Base-by-base conservation (phyloP, 1,140 invertebrate genomes). In the Bradysia coprophila region DNA sequence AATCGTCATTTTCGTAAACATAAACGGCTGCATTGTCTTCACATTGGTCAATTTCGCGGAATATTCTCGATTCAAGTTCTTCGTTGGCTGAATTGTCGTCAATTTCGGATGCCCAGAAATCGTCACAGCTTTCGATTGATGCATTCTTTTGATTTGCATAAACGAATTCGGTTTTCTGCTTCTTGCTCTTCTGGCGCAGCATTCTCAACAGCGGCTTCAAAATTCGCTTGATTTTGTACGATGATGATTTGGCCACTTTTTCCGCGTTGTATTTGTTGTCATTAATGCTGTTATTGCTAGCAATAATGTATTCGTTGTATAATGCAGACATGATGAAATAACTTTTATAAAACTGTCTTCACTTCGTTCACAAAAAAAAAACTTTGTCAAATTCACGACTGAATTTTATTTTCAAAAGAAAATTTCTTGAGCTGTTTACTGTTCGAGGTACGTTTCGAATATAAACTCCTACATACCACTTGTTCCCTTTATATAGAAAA, bases 51-150 rank as follows among this genome's bases (percentile, higher is more conserved):
- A 73, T 65, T 47, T 73, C 70, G 34, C 66, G 61, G 49, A 66
- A 64, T 48, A 75, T 61, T 45, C 70, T 65, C 37, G 66, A 64
- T 46, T 76, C 67, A 43, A 73, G 47, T 31, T 69, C 64, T 54
- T 77, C 75, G 54, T 77, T 77, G 54, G 67, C 68, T 31, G 65
- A 53, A 51, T 77, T 77, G 49, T 77, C 70, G 32, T 71, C 66
- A 44, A 69, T 69, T 51, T 77, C 75, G 52, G 50, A 53, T 39
- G 38, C 22, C 38, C 38, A 39, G 16, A 23, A 39, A 39, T 23
- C 21, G 34, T 21, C 36, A n/a, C 15, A 15, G 19, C 22, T 57
- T 55, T 51, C 36, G 32, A 39, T 38, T n/a, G n/a, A n/a, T n/a
- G 22, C 28, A 22, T 13, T 19, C 47, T 62, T 66, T 34, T 38